phyloP scores from a whole-genome alignment of 2,113 vertebrate genomes.

The Alectura lathami region DNA sequence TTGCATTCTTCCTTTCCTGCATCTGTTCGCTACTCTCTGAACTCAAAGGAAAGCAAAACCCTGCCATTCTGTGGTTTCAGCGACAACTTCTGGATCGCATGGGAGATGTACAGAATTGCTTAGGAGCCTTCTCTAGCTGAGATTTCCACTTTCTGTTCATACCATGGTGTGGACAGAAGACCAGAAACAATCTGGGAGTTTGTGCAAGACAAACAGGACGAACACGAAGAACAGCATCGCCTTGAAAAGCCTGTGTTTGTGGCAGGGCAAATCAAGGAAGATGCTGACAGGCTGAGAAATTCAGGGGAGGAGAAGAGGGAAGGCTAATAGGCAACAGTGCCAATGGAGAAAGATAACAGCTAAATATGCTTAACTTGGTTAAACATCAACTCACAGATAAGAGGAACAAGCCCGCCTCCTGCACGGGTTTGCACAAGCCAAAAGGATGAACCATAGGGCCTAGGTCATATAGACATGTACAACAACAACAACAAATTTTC shows the following conservation, averaged over 20 bases:
- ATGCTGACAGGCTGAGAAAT: background rate
- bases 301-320: background rate
- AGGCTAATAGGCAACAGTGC: background rate
- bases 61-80: background rate
- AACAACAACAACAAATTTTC: background rate
- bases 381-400: background rate
- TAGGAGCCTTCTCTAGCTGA: background rate
- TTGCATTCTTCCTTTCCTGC: background rate
- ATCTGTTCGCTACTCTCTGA: background rate
- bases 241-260: background rate
- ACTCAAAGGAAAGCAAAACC: background rate
- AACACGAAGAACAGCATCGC: rapidly evolving
- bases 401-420: background rate
- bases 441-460: background rate
- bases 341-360: background rate
- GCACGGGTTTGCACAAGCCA: background rate
- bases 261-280: background rate
- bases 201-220: background rate
- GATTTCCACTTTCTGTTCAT: background rate
- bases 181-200: background rate
- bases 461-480: rapidly evolving
- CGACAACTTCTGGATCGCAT: background rate
- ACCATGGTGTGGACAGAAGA: background rate
- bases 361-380: background rate
- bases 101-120: background rate